A percentile compares a stretch with the other conserved stretches of the same genome.
Conservation (phyloP, 2,888 invertebrate genomes). For the Chrysotoxum bicinctum region DNA sequence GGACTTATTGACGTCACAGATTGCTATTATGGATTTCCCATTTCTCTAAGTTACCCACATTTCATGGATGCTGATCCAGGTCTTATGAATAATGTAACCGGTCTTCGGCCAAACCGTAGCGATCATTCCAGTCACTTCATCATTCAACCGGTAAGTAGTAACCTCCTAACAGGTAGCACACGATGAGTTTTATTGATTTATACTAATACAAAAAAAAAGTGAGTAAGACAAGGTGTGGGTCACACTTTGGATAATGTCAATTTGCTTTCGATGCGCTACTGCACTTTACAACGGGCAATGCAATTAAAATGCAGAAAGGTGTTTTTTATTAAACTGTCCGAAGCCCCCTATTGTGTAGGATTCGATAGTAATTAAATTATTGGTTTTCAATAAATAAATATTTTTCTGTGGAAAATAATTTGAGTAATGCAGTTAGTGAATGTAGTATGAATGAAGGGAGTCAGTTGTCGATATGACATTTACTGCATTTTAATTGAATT, state of each 20-base stretch:
- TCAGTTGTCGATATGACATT: background rate
- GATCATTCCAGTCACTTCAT: conserved; percentile 88
- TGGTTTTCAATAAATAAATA: background rate
- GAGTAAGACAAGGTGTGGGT: conserved; percentile 40
- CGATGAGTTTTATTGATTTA: background rate
- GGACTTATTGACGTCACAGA: conserved; percentile 92
- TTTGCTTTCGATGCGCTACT: conserved; percentile 10
- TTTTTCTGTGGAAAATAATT: conserved; percentile 2
- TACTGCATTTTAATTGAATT: conserved; percentile 35
- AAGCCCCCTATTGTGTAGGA: background rate
- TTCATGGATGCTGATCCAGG: conserved; percentile 89
- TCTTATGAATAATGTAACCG: conserved; percentile 86
- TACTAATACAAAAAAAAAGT: background rate
- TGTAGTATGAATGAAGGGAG: background rate
- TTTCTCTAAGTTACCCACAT: conserved; percentile 93
- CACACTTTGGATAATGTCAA: conserved; percentile 33
- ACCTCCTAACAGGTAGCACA: background rate
- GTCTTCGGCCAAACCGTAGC: conserved; percentile 85
- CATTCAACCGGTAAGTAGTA: conserved; percentile 88
- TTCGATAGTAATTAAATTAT: background rate
- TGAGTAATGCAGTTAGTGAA: background rate
- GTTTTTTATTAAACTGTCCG: background rate
- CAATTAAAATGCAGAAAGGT: conserved; percentile 40
- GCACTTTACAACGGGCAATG: background rate
- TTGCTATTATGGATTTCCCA: conserved; percentile 95